Conservation (phyloP, 2,888 invertebrate genomes). For the Unio delphinus region DNA sequence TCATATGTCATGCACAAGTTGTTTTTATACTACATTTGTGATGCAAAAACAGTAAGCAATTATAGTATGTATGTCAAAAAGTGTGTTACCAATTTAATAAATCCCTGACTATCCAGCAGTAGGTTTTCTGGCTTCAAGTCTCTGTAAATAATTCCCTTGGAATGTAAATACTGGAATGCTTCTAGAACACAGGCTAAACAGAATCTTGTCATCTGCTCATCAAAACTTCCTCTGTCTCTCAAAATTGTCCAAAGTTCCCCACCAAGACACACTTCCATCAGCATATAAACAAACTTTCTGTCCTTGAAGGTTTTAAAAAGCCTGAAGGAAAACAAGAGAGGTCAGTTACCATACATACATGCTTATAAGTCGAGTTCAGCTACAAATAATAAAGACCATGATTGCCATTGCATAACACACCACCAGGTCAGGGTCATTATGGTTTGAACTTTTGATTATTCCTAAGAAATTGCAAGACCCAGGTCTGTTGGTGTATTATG, state of each 20-base stretch:
- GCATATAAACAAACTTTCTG: conserved; percentile 91
- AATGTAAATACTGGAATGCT: conserved; percentile 97
- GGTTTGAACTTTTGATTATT: too few relatives aligned
- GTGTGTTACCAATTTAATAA: conserved; percentile 84
- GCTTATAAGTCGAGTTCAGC: neutral
- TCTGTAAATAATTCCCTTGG: conserved; percentile 94
- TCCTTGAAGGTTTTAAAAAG: conserved; percentile 92
- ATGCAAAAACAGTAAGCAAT: too few relatives aligned
- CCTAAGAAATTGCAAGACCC: too few relatives aligned
- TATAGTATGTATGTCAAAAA: too few relatives aligned
- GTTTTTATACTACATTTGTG: too few relatives aligned
- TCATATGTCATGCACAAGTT: too few relatives aligned
- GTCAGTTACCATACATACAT: neutral
- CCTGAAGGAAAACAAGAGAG: conserved; percentile 72
- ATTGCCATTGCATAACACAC: too few relatives aligned
- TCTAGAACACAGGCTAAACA: conserved; percentile 96
- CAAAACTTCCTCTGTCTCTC: conserved; percentile 84
- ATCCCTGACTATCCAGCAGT: conserved; percentile 91
- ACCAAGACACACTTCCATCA: conserved; percentile 95
- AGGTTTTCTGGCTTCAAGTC: conserved; percentile 91
- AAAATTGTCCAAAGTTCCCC: conserved; percentile 97
- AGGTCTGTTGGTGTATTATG: too few relatives aligned
- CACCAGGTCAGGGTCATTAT: too few relatives aligned
- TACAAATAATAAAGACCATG: too few relatives aligned
- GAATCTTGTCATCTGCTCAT: conserved; percentile 93